These are phyloP conservation scores for Chydorus sphaericus DNA, from an alignment of 2,888 invertebrate species.

Conservation along the genomic window DNA sequence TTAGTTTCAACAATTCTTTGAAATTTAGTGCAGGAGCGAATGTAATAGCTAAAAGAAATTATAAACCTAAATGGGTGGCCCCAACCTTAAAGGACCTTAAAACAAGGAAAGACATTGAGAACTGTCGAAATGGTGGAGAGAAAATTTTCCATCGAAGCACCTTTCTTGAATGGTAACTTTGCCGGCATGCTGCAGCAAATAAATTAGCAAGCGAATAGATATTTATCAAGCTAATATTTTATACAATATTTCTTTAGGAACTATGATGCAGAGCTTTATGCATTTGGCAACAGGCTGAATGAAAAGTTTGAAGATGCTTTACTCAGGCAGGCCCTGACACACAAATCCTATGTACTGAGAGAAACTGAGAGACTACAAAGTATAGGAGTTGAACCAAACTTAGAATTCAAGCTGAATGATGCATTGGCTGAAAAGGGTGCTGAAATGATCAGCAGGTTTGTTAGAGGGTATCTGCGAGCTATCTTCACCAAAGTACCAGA, in stretches of 20 bases:
- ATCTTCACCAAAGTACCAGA: conserved; percentile 57
- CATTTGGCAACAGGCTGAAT: conserved; percentile 68
- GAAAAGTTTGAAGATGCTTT: conserved; percentile 61
- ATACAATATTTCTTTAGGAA: conserved; percentile 57
- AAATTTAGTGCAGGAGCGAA: not conserved
- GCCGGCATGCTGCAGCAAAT: not conserved
- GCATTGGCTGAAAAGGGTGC: conserved; percentile 52
- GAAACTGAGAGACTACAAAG: conserved; percentile 52
- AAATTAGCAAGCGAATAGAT: not conserved
- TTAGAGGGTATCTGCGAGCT: conserved; percentile 50
- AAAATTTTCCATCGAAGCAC: conserved; percentile 38
- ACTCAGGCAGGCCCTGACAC: conserved; percentile 60
- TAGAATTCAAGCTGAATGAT: conserved; percentile 49
- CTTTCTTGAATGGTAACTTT: conserved; percentile 29
- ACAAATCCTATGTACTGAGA: conserved; percentile 56
- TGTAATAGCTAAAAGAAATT: conserved; percentile 2
- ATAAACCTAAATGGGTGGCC: conserved; percentile 42
- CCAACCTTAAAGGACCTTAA: conserved; percentile 50
- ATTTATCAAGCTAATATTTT: not conserved
- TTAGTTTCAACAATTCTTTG: not conserved
- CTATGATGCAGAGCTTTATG: conserved; percentile 67
- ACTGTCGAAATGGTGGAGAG: conserved; percentile 36
- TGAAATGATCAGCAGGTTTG: conserved; percentile 45
- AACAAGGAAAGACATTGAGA: conserved; percentile 36
- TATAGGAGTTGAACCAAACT: conserved; percentile 45